These are phyloP conservation scores for Struthio camelus DNA, from an alignment of 2,113 vertebrate genomes.

Conservation along the genomic window DNA sequence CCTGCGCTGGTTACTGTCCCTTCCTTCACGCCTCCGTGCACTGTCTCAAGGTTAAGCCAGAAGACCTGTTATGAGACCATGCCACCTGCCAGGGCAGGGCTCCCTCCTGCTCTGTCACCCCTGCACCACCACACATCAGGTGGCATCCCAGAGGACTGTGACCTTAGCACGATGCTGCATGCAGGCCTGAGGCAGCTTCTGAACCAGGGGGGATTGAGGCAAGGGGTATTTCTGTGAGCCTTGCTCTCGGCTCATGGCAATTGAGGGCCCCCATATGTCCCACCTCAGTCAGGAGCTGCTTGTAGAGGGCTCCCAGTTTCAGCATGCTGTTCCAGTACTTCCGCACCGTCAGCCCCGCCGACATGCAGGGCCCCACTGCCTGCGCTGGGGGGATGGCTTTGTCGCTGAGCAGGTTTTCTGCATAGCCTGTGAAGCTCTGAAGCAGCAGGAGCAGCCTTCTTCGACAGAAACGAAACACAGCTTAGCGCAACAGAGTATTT, in stretches of 20 bases:
- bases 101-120: no score
- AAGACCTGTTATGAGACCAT: background rate
- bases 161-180: rapidly evolving
- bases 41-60: background rate
- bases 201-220: background rate
- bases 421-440: slow-evolving; percentile 85
- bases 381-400: background rate
- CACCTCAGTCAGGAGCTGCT: slow-evolving; percentile 62
- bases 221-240: background rate
- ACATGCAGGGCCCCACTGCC: slow-evolving; percentile 75
- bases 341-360: slow-evolving; percentile 84
- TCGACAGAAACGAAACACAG: background rate
- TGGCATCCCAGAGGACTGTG: rapidly evolving
- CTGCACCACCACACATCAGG: rapidly evolving
- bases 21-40: background rate
- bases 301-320: slow-evolving; percentile 68
- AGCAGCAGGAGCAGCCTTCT: slow-evolving; percentile 89
- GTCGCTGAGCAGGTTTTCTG: slow-evolving; percentile 66
- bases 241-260: rapidly evolving
- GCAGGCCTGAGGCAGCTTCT: background rate
- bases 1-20: background rate
- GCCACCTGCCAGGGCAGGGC: background rate
- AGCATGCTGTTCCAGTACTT: slow-evolving; percentile 86
- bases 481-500: background rate
- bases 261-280: background rate